These are phyloP conservation scores for human DNA, from an alignment of 2,113 vertebrate species.

Conservation along the genomic window DNA sequence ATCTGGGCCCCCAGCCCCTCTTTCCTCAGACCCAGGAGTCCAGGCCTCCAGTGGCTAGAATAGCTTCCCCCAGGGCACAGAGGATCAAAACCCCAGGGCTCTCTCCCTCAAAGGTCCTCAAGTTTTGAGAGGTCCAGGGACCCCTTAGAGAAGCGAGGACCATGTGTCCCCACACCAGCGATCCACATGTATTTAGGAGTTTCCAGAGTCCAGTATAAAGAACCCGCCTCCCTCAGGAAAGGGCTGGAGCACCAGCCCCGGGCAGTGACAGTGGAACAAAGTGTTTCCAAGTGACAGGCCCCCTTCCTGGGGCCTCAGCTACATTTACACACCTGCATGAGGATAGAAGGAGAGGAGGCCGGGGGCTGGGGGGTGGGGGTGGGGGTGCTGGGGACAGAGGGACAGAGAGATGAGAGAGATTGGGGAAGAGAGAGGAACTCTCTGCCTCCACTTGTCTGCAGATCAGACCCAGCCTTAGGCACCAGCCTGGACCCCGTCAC, in stretches of 20 bases:
- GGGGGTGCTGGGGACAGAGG: background rate
- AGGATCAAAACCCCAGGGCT: background rate
- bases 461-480: background rate
- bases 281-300: constrained; percentile 25
- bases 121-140: background rate
- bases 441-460: background rate
- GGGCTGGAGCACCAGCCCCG: background rate
- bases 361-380: background rate
- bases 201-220: background rate
- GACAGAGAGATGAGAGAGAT: background rate
- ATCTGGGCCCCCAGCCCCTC: background rate
- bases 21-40: background rate
- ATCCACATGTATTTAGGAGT: background rate
- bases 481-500: background rate
- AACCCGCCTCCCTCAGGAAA: background rate
- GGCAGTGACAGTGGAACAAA: background rate
- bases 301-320: constrained; percentile 37
- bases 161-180: background rate
- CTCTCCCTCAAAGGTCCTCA: background rate
- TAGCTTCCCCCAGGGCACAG: background rate
- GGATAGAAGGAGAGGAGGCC: background rate
- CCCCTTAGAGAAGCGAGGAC: background rate
- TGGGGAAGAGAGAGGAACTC: too few species aligned
- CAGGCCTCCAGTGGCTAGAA: background rate
- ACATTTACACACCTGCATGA: constrained; percentile 53